phyloP scores from a whole-genome alignment of 2,113 vertebrate species.

The Pteronura brasiliensis region DNA sequence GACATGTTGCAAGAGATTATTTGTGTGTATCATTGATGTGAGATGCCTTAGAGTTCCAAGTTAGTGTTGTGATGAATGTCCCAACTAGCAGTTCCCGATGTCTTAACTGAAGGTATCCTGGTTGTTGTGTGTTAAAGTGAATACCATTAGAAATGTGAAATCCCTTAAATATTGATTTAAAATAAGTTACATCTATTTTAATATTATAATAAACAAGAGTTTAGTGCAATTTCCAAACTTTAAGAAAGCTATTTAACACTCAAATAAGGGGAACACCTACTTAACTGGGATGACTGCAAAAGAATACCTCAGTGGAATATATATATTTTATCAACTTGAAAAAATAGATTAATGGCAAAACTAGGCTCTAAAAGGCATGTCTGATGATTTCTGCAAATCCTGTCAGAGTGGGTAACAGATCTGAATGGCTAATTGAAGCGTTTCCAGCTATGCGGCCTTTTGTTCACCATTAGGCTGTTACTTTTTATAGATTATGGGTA shows the following conservation, averaged over 20 bases:
- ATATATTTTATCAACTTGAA: background rate
- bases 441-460: constrained; percentile 67
- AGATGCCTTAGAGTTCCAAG: background rate
- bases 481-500: background rate
- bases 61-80: background rate
- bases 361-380: background rate
- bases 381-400: constrained; percentile 52
- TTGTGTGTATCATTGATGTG: background rate
- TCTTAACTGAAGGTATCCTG: background rate
- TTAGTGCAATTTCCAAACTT: constrained; percentile 37
- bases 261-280: constrained; percentile 28
- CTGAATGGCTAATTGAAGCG: constrained; percentile 53
- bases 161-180: background rate
- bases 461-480: background rate
- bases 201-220: constrained; percentile 10
- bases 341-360: constrained; percentile 53
- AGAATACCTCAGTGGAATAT: constrained; percentile 37
- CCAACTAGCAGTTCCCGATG: background rate
- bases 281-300: background rate
- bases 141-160: background rate
- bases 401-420: constrained; percentile 68
- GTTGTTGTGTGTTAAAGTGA: background rate
- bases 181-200: constrained; percentile 2
- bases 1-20: background rate
- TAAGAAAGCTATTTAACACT: constrained; percentile 3